phyloP scores from a whole-genome alignment of 2,888 invertebrate genomes.

The Bombyx huttoni region DNA sequence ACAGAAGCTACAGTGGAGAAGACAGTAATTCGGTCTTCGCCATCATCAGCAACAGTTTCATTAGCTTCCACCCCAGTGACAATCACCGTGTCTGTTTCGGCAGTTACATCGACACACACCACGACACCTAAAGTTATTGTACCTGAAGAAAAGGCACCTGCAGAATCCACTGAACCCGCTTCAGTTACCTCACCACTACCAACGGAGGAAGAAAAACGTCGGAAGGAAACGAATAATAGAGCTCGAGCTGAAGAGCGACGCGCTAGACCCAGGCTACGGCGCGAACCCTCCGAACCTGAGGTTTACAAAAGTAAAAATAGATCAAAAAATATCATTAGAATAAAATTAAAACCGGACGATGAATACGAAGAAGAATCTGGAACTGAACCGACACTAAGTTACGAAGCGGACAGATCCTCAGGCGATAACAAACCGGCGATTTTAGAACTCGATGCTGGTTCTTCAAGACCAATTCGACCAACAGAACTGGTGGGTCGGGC shows the following conservation, averaged over 20 bases:
- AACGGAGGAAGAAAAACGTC: conserved; percentile 32
- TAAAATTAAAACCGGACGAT: conserved; percentile 81
- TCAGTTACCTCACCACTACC: not conserved
- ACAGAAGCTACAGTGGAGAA: conserved; percentile 28
- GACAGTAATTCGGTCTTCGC: not conserved
- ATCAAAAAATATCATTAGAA: conserved; percentile 67
- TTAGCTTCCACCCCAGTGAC: conserved; percentile 8
- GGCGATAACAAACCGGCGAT: conserved; percentile 71
- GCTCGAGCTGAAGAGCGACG: conserved; percentile 40
- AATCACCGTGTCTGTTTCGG: conserved; percentile 4
- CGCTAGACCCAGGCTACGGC: conserved; percentile 34
- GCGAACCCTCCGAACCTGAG: conserved; percentile 46
- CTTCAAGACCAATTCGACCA: conserved; percentile 36
- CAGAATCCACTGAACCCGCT: conserved; percentile 4
- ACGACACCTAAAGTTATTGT: conserved; percentile 5
- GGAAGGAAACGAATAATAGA: conserved; percentile 39
- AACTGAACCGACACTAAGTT: conserved; percentile 7
- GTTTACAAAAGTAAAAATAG: conserved; percentile 39
- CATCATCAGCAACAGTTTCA: not conserved
- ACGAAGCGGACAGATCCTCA: conserved; percentile 28
- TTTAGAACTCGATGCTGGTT: conserved; percentile 55
- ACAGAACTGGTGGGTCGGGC: conserved; percentile 43
- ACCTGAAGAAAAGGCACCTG: conserved; percentile 1
- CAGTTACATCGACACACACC: conserved; percentile 9
- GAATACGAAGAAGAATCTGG: conserved; percentile 75